Conservation (phyloP, 2,888 invertebrate genomes). For the Azorinus chamasolen region DNA sequence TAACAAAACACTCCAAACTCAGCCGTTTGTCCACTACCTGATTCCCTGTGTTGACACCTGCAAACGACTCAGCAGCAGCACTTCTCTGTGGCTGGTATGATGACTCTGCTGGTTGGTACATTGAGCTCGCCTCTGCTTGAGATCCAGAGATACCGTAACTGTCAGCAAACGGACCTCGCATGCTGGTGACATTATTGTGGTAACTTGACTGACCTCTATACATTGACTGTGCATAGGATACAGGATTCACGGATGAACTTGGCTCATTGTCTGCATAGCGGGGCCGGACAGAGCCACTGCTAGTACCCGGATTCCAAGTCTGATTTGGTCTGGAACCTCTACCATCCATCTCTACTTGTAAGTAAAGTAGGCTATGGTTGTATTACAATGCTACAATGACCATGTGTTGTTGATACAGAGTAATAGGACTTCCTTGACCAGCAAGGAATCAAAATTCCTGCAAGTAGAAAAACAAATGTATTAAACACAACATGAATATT, state of each 20-base stretch:
- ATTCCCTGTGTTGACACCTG: too few species aligned
- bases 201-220: conserved; percentile 20
- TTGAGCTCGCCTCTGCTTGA: conserved; percentile 15
- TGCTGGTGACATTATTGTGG: background rate
- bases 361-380: too few species aligned
- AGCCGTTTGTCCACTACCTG: too few species aligned
- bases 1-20: too few species aligned
- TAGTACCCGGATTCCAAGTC: background rate
- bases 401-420: background rate
- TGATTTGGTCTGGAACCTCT: too few species aligned
- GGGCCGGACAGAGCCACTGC: background rate
- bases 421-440: too few species aligned
- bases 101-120: conserved; percentile 75
- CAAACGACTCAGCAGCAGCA: too few species aligned
- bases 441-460: background rate
- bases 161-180: conserved; percentile 19
- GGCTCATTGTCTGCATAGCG: conserved; percentile 38
- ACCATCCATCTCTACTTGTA: too few species aligned
- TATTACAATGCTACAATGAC: too few species aligned
- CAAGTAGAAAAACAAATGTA: background rate
- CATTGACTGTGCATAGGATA: conserved; percentile 26
- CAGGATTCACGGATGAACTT: conserved; percentile 26
- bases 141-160: conserved; percentile 33
- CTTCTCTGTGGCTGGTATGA: conserved; percentile 44
- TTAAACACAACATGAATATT: too few species aligned